Evolutionary conservation across 2,797 vertebrate species (phyloP).

Genomic region (Darevskia nairensis): DNA sequence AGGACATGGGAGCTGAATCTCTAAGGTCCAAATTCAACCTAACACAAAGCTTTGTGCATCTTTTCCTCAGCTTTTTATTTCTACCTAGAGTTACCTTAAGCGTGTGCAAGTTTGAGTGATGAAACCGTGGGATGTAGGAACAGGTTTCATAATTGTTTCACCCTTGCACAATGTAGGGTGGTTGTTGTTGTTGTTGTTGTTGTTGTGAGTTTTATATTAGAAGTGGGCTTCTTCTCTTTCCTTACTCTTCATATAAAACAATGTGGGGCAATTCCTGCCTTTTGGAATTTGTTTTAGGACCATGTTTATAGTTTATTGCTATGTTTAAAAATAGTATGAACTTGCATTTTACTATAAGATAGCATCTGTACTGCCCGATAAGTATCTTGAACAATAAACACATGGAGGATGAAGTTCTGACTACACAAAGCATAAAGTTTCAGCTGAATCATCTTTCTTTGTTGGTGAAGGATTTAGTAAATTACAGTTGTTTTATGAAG

Average conservation of each 20-base stretch:
- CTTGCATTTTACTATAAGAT: not conserved
- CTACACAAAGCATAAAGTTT: not conserved
- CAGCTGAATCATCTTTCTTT: slow-evolving; percentile 25
- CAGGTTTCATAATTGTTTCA: not conserved
- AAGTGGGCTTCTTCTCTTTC: not conserved
- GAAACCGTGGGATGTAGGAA: too few species aligned
- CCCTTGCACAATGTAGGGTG: not conserved
- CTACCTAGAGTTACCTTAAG: not conserved
- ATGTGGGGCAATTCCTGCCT: not conserved
- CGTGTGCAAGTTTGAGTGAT: not conserved
- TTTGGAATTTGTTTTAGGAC: not conserved
- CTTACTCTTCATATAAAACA: accelerated
- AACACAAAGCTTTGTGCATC: not conserved
- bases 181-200: too few species aligned
- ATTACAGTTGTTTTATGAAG: slow-evolving; percentile 8
- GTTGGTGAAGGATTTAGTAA: not conserved
- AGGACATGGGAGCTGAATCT: not conserved
- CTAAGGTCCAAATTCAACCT: not conserved
- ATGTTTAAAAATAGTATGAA: slow-evolving; percentile 19
- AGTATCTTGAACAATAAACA: not conserved
- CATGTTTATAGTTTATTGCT: slow-evolving; percentile 12
- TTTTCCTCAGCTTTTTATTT: not conserved
- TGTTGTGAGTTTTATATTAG: not conserved
- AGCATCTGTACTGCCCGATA: not conserved
- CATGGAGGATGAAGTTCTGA: slow-evolving; percentile 1